Conservation (phyloP, 35 echinoderm and acorn worm species). For the Antedon bifida region DNA sequence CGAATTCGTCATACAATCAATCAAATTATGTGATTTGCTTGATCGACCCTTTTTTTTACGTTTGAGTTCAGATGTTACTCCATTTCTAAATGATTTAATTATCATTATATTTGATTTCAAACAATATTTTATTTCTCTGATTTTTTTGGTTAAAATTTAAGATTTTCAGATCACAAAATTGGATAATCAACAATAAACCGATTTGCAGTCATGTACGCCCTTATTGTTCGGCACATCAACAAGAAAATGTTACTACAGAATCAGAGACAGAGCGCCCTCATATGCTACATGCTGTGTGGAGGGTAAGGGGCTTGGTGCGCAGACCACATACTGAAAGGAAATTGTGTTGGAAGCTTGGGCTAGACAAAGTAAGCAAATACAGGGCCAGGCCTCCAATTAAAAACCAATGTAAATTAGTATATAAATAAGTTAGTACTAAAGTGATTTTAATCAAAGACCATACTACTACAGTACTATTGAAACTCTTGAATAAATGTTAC, state of each 20-base stretch:
- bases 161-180: neutral
- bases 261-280: constrained; percentile 26
- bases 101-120: too few species aligned
- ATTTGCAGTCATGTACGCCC: neutral
- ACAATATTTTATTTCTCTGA: too few species aligned
- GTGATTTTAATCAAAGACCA: too few species aligned
- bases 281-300: constrained; percentile 82
- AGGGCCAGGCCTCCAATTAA: too few species aligned
- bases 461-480: too few species aligned
- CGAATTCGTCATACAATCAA: too few species aligned
- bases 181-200: neutral
- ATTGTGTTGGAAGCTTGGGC: constrained; percentile 31
- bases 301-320: constrained; percentile 29
- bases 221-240: neutral
- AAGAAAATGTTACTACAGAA: neutral
- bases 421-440: neutral
- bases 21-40: too few species aligned
- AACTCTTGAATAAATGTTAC: too few species aligned
- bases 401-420: too few species aligned
- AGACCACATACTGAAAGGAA: constrained; percentile 69
- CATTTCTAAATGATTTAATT: too few species aligned
- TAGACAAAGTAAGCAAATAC: constrained; percentile 32
- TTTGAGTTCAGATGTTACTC: too few species aligned
- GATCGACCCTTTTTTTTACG: too few species aligned
- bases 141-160: neutral